phyloP scores from a whole-genome alignment of 2,113 vertebrate species.

The Agapornis roseicollis region DNA sequence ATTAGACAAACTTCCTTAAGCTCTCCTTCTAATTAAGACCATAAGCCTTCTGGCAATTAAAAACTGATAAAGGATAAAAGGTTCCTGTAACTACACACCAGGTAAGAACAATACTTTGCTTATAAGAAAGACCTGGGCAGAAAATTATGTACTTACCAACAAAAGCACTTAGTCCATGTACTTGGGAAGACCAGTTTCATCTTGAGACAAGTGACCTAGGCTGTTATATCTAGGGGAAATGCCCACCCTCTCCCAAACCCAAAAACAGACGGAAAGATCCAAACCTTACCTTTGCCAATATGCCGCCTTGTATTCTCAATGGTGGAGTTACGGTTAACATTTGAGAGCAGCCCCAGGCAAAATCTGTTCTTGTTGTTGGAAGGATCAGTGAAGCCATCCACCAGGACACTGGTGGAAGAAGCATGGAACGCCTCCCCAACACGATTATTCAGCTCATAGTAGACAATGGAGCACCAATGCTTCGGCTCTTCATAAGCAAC shows the following conservation, averaged over 20 bases:
- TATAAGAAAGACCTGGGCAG: background rate
- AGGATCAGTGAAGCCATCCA: constrained; percentile 98
- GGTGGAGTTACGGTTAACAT: constrained; percentile 98
- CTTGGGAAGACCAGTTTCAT: background rate
- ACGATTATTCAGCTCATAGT: constrained; percentile 98
- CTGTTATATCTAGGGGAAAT: rapidly evolving
- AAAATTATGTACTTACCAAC: background rate
- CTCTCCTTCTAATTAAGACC: background rate
- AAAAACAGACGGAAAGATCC: rapidly evolving
- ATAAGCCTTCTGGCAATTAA: background rate
- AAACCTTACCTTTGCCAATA: constrained; percentile 90
- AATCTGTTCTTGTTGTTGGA: constrained; percentile 99
- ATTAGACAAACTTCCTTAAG: background rate
- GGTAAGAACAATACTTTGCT: constrained; percentile 4
- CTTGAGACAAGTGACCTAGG: background rate
- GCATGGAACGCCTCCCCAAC: constrained; percentile 97
- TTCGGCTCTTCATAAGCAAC: constrained; percentile 97
- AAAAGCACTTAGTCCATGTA: background rate
- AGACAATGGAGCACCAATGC: constrained; percentile 99
- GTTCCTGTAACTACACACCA: background rate
- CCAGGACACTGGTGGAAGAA: constrained; percentile 94
- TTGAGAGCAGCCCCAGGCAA: constrained; percentile 96
- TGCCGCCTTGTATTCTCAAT: constrained; percentile 98
- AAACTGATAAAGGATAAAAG: background rate
- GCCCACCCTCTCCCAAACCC: rapidly evolving